Percentiles rank a stretch among this genome's conserved stretches.
phyloP scores from a whole-genome alignment of 2,888 invertebrate genomes.

The Panopea generosa region DNA sequence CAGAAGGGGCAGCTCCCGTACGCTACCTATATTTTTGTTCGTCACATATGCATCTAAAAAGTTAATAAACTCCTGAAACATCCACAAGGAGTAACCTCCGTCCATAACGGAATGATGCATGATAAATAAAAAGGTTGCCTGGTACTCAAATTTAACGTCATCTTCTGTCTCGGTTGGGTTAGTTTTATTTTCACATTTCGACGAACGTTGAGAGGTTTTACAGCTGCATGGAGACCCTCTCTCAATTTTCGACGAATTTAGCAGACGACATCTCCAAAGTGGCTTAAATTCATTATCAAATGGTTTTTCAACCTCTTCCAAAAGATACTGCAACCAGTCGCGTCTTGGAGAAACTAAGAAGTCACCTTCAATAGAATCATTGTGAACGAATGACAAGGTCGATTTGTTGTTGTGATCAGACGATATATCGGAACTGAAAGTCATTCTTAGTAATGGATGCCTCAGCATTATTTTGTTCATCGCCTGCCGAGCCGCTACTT shows the following conservation, averaged over 20 bases:
- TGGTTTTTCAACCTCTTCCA: slow-evolving; percentile 41
- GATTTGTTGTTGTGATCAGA: background rate
- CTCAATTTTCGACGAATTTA: slow-evolving; percentile 5
- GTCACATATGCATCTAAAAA: slow-evolving; percentile 44
- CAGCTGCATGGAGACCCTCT: too few species aligned
- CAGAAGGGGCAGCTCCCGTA: slow-evolving; percentile 39
- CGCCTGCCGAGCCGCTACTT: slow-evolving; percentile 23
- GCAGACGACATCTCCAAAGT: slow-evolving; percentile 42
- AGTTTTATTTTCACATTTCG: too few species aligned
- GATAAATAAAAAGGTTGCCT: slow-evolving; percentile 49
- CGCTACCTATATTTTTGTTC: background rate
- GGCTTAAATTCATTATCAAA: slow-evolving; percentile 26
- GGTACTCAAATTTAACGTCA: slow-evolving; percentile 3
- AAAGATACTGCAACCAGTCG: slow-evolving; percentile 42
- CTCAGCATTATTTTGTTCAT: slow-evolving; percentile 22
- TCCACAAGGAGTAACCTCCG: slow-evolving; percentile 53
- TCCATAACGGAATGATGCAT: slow-evolving; percentile 56
- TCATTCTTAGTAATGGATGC: slow-evolving; percentile 56
- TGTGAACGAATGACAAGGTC: slow-evolving; percentile 25
- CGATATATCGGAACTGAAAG: slow-evolving; percentile 11
- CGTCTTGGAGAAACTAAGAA: slow-evolving; percentile 21
- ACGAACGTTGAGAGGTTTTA: too few species aligned
- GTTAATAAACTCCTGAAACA: slow-evolving; percentile 57
- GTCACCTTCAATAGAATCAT: slow-evolving; percentile 10
- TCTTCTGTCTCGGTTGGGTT: background rate